These are phyloP conservation scores for Mus caroli DNA, from an alignment of 2,797 vertebrate genomes.

Conservation along the genomic window DNA sequence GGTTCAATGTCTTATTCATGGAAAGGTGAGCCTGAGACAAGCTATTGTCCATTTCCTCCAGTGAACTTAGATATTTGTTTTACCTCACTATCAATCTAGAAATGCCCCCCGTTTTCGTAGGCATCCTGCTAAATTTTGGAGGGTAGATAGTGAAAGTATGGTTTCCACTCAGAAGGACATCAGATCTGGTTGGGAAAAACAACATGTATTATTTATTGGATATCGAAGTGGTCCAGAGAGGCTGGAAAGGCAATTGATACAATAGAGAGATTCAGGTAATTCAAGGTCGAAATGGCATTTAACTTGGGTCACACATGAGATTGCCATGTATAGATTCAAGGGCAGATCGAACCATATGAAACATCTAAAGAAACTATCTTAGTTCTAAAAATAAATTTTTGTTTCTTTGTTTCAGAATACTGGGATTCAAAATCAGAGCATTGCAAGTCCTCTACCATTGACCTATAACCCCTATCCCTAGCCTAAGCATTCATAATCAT, in stretches of 20 bases:
- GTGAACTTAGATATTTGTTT: slow-evolving; percentile 23
- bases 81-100: background rate
- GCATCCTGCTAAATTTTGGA: background rate
- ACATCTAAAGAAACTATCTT: background rate
- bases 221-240: background rate
- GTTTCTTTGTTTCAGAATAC: background rate
- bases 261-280: background rate
- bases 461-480: background rate
- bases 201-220: background rate
- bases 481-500: background rate
- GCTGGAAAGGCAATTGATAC: background rate
- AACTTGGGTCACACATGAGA: background rate
- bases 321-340: background rate
- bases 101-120: background rate
- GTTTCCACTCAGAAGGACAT: background rate
- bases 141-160: background rate
- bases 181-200: background rate
- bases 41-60: background rate
- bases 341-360: background rate
- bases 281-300: background rate
- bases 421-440: background rate
- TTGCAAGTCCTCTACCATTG: too few relatives aligned
- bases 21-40: background rate
- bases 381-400: background rate
- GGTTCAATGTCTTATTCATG: background rate